These are phyloP conservation scores for Actinia equina DNA, from an alignment of 64 coral and sea anemone species.

Conservation along the genomic window DNA sequence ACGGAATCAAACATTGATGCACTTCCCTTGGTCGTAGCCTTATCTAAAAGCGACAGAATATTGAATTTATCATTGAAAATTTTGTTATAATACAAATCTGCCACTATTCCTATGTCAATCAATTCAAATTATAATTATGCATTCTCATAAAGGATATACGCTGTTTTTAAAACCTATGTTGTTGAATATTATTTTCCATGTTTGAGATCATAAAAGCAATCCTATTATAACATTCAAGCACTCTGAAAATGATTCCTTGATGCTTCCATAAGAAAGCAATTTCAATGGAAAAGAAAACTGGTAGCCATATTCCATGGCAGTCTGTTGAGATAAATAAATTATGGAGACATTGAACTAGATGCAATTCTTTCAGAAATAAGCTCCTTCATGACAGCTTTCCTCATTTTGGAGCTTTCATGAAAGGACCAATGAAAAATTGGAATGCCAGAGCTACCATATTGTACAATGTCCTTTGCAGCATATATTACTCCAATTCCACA, in stretches of 20 bases:
- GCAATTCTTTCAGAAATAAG: conserved; percentile 3
- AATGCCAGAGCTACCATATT: background rate
- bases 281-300: too few species aligned
- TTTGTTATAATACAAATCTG: background rate
- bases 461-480: conserved; percentile 8
- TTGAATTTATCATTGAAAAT: background rate
- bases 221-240: too few species aligned
- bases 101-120: background rate
- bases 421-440: conserved; percentile 19
- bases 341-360: background rate
- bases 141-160: too few species aligned
- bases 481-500: conserved; percentile 25
- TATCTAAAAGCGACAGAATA: background rate
- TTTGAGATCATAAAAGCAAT: too few species aligned
- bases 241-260: too few species aligned
- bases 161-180: too few species aligned
- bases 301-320: too few species aligned
- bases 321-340: background rate
- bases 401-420: background rate
- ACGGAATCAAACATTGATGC: too few species aligned
- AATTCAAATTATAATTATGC: background rate
- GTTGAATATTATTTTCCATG: too few species aligned
- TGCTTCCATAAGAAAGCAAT: too few species aligned
- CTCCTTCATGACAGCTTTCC: conserved; percentile 16
- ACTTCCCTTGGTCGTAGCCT: too few species aligned